Base-by-base conservation (phyloP, 2,113 vertebrate genomes). In the Cichladusa arquata region DNA sequence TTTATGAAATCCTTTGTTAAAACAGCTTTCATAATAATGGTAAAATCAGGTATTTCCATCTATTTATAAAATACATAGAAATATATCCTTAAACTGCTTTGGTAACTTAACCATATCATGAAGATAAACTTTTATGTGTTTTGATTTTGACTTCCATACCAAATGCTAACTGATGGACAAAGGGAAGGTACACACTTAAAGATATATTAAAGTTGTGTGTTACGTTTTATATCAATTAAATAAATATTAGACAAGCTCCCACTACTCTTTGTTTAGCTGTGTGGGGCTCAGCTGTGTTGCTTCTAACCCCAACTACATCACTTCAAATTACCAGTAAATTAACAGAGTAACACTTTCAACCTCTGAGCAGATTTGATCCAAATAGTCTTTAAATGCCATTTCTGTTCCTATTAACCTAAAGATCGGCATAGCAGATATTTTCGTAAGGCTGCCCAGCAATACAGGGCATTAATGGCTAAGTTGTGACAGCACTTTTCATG, bases 311-410 rank as follows among this genome's bases (percentile, higher is more conserved):
- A 98, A 99, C 98, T 99, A 99, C 99, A 99, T 99, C 99, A 99
- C 99, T 99, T 99, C 99, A 99, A 98, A 99, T 99, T 99, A 99
- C 98, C 98, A 98, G 98, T 99, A 99, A 99, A 99, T 99, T 99
- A 99, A 99, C 98, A 98, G 99, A 99, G 98, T 99, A 99, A 99
- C 99, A 99, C 99, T 99, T 99, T 98, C 98, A 98, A 98, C 98
- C 99, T 98, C 97, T 97, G 98, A 99, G 98, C 99, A 98, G 98
- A 98, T 99, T 99, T 99, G 99, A 99, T 99, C 98, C 99, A 99
- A 99, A 99, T 99, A 99, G 99, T 99, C 98, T 99, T 99, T 99
- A 99, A 99, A 99, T 99, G 99, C 99, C 99, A 99, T 99, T 99
- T 99, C 99, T 99, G 99, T 99, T 99, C 99, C 99, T 99, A 99